Evolutionary conservation across 2,888 invertebrate species (phyloP).

Genomic region (Amblyteles armatorius): DNA sequence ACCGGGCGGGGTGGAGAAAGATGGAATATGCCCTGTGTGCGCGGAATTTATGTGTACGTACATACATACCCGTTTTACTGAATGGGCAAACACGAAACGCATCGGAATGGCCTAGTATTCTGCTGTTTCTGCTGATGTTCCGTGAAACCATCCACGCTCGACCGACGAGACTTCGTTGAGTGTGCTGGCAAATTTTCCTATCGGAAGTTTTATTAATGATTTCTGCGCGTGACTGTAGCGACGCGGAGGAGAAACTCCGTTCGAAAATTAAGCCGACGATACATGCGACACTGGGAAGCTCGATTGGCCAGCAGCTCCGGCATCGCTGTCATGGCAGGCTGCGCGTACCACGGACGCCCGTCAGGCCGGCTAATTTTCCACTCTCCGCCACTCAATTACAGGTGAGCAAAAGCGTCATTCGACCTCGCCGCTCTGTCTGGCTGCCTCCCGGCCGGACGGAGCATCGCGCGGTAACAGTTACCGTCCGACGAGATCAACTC

Average conservation of each 20-base stretch:
- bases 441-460: conserved; percentile 15
- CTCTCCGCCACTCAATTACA: conserved; percentile 56
- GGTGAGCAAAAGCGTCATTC: conserved; percentile 29
- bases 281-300: background rate
- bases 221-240: no score
- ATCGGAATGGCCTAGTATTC: conserved; percentile 67
- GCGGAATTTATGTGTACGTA: background rate
- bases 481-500: conserved; percentile 7
- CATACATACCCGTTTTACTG: conserved; percentile 35
- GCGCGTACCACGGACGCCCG: conserved; percentile 9
- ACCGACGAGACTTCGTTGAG: background rate
- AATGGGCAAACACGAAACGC: conserved; percentile 64
- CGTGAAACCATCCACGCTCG: background rate
- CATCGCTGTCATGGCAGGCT: conserved; percentile 6
- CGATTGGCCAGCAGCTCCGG: background rate
- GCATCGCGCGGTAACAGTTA: conserved; percentile 11
- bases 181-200: conserved; percentile 8
- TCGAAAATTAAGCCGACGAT: no score
- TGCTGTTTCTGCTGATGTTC: conserved; percentile 9
- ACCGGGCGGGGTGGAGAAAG: conserved; percentile 19
- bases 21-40: conserved; percentile 10
- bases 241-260: no score
- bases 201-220: background rate
- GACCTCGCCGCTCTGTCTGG: conserved; percentile 2
- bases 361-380: conserved; percentile 45